These are phyloP conservation scores for Cladorhizidae sp. DNA, from an alignment of 37 sponge, comb jelly and placozoan species.

Conservation along the genomic window DNA sequence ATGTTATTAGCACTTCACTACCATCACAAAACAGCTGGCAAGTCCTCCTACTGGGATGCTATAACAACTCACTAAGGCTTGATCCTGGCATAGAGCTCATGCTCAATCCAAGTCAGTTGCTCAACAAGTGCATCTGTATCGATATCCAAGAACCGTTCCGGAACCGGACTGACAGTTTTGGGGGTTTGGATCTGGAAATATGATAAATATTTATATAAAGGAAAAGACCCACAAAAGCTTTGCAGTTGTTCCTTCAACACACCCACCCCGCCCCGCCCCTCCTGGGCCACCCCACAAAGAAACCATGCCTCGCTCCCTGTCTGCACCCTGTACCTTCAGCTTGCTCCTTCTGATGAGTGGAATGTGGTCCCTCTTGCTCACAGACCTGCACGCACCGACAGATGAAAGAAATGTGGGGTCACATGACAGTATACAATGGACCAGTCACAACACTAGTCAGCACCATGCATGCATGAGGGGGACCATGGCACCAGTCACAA, in stretches of 20 bases:
- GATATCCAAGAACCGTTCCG: constrained; percentile 19
- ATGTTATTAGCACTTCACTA: no score
- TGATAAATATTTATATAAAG: background rate
- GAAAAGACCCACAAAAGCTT: no score
- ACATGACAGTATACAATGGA: no score
- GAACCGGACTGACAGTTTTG: constrained; percentile 7
- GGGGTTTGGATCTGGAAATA: constrained; percentile 36
- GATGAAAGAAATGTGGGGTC: background rate
- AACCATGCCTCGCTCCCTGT: no score
- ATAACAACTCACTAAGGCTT: constrained; percentile 64
- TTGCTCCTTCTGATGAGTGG: constrained; percentile 57
- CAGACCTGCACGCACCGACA: constrained; percentile 16
- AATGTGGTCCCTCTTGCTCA: constrained; percentile 52
- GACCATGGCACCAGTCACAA: no score
- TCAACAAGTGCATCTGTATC: constrained; percentile 26
- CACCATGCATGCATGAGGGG: no score
- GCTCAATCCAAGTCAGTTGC: constrained; percentile 68
- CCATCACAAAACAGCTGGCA: background rate
- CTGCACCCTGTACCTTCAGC: constrained; percentile 53
- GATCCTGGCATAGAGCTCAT: constrained; percentile 53
- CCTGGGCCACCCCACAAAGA: no score
- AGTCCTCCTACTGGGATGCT: no score
- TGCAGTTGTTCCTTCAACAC: no score
- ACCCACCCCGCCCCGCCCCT: no score
- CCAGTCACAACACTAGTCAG: no score